These are phyloP conservation scores for Amblyornis subalaris DNA, from an alignment of 2,113 vertebrate species.

Conservation along the genomic window DNA sequence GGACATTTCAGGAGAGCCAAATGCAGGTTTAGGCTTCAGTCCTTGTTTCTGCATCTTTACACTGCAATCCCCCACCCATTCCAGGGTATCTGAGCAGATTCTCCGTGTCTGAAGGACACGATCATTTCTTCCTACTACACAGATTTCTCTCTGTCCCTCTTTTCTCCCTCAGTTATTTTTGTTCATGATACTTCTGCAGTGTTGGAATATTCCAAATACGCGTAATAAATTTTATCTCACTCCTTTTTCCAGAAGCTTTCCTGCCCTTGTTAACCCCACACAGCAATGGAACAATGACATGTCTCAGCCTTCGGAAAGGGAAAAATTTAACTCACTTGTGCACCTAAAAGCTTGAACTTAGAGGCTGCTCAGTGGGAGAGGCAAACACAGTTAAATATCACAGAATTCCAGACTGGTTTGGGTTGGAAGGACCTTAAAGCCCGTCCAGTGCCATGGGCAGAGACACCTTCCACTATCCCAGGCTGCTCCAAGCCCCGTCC, in stretches of 20 bases:
- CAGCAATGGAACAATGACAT: neutral
- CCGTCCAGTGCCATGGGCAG: neutral
- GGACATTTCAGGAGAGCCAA: neutral
- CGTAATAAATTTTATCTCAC: neutral
- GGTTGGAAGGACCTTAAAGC: neutral
- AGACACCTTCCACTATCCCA: neutral
- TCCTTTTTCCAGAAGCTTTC: neutral
- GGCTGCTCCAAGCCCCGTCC: neutral
- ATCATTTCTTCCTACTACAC: neutral
- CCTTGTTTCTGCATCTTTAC: neutral
- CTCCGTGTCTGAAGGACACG: rapidly evolving
- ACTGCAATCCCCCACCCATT: neutral
- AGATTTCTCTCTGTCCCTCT: neutral
- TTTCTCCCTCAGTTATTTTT: neutral
- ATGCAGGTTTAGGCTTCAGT: neutral
- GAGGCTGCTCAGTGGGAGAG: neutral
- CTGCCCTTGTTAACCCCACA: neutral
- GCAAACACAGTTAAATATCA: neutral
- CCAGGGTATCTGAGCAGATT: neutral
- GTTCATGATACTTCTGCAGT: neutral
- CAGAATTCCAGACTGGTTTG: neutral
- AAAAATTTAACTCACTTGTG: neutral
- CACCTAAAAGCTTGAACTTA: neutral
- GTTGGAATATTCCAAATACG: neutral
- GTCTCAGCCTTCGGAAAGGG: neutral